Evolutionary conservation across 2,113 vertebrate species (phyloP).

Genomic region (Oncorhynchus mykiss): DNA sequence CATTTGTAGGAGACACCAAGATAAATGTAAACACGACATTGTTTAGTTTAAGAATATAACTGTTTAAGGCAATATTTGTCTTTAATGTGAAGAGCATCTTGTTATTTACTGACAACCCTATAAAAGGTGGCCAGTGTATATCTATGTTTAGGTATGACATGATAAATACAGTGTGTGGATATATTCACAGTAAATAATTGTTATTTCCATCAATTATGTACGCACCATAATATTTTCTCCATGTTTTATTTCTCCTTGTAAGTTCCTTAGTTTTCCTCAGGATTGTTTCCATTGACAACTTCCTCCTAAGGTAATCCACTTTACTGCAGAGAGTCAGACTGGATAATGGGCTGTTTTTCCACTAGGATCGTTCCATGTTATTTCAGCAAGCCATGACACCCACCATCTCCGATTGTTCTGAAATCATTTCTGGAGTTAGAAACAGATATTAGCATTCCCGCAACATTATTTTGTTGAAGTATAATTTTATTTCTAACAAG

Average conservation of each 20-base stretch:
- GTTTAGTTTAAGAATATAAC: not conserved
- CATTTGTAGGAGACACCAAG: too few species aligned
- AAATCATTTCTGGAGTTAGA: too few species aligned
- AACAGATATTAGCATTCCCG: too few species aligned
- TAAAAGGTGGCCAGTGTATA: not conserved
- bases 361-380: conserved; percentile 6
- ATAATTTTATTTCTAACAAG: too few species aligned
- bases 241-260: not conserved
- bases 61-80: not conserved
- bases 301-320: conserved; percentile 53
- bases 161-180: conserved; percentile 3
- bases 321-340: conserved; percentile 27
- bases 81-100: not conserved
- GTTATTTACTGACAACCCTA: conserved; percentile 4
- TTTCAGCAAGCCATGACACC: too few species aligned
- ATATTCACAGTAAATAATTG: not conserved
- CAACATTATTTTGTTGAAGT: too few species aligned
- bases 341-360: conserved; percentile 49
- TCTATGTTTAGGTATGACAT: conserved; percentile 2
- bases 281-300: conserved; percentile 50
- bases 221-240: conserved; percentile 5
- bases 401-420: too few species aligned
- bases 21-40: not conserved
- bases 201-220: conserved; percentile 8
- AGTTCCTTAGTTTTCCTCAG: conserved; percentile 16